Evolutionary conservation across 2,113 vertebrate species (phyloP).

Genomic region (Tupaia tana): DNA sequence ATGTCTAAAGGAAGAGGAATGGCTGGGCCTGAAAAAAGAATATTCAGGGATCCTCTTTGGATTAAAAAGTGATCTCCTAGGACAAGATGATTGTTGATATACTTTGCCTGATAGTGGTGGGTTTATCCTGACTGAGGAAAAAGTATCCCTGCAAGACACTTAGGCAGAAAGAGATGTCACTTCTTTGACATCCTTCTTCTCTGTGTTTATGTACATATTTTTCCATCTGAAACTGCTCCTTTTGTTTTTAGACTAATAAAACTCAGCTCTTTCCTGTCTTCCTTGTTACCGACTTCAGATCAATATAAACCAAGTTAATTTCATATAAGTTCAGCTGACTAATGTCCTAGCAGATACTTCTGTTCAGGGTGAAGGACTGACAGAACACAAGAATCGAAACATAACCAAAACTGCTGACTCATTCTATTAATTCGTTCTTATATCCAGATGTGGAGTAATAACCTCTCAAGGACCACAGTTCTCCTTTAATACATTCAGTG

Average conservation of each 20-base stretch:
- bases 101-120: not conserved
- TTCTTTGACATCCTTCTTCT: not conserved
- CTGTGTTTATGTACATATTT: not conserved
- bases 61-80: not conserved
- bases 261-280: conserved; percentile 10
- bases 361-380: not conserved
- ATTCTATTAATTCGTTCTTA: not conserved
- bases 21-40: not conserved
- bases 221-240: not conserved
- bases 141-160: not conserved
- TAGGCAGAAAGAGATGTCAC: not conserved
- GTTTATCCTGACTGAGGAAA: not conserved
- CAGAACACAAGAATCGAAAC: not conserved
- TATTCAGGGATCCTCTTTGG: not conserved
- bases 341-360: not conserved
- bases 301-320: conserved; percentile 2
- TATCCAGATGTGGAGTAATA: not conserved
- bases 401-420: not conserved
- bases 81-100: not conserved
- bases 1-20: not conserved
- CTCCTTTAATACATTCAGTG: conserved; percentile 48
- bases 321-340: not conserved
- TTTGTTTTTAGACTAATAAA: conserved; percentile 10
- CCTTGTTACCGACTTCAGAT: conserved; percentile 13
- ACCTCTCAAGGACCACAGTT: not conserved